Percentiles rank a stretch among this genome's conserved stretches.
phyloP scores from a whole-genome alignment of 2,113 vertebrate species.

The Naja naja region DNA sequence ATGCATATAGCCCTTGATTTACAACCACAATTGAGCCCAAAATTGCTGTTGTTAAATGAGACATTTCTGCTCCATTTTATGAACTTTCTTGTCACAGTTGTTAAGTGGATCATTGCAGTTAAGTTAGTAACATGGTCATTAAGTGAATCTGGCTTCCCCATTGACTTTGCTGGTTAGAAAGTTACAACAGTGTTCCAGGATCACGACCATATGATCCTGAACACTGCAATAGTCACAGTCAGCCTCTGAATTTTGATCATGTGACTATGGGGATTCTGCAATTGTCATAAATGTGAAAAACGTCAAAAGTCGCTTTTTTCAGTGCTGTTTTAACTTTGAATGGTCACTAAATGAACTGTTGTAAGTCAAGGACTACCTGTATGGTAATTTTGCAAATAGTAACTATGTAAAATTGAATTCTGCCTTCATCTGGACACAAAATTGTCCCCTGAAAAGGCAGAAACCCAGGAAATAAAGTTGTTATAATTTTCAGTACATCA shows the following conservation, averaged over 20 bases:
- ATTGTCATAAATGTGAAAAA: background rate
- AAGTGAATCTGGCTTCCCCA: background rate
- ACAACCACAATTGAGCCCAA: background rate
- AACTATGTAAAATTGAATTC: background rate
- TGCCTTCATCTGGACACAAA: background rate
- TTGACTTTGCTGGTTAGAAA: background rate
- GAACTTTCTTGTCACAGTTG: background rate
- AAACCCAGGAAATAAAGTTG: background rate
- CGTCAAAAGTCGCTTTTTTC: too few species aligned
- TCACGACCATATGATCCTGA: background rate
- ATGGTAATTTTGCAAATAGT: background rate
- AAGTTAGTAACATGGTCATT: background rate
- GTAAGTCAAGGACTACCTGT: background rate
- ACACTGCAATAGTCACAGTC: background rate
- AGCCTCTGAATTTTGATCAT: background rate
- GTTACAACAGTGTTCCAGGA: background rate
- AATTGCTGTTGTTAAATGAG: background rate
- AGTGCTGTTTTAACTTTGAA: background rate
- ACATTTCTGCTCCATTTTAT: background rate
- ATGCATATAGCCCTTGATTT: background rate
- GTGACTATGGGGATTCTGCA: background rate
- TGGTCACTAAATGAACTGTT: too few species aligned
- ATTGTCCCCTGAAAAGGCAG: background rate
- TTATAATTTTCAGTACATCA: background rate
- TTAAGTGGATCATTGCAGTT: background rate